phyloP scores from a whole-genome alignment of 2,113 vertebrate species.

The Dipodomys stephensi region DNA sequence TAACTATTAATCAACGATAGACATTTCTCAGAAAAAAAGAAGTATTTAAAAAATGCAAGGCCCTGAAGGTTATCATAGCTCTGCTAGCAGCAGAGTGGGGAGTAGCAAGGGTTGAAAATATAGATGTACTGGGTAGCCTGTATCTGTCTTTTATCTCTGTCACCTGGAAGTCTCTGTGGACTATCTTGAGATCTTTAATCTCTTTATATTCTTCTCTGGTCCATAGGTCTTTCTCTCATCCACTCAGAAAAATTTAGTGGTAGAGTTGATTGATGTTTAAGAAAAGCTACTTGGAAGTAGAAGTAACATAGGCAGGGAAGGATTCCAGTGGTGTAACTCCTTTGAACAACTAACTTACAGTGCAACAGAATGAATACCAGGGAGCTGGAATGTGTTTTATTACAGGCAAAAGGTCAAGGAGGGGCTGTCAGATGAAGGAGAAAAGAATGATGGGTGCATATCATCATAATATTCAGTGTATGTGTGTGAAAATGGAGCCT shows the following conservation, averaged over 20 bases:
- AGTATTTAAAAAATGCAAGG: neutral
- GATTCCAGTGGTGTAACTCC: no score
- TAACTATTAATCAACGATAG: neutral
- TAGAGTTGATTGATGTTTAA: neutral
- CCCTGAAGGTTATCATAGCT: neutral
- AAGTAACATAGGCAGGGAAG: no score
- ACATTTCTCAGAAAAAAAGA: neutral
- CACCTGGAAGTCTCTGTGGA: neutral
- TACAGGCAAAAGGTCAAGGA: no score
- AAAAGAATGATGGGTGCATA: no score
- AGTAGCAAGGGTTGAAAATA: neutral
- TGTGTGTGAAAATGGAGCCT: no score
- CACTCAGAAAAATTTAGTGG: neutral
- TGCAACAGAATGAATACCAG: no score
- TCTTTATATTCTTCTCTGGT: neutral
- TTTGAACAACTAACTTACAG: no score
- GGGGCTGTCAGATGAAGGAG: no score
- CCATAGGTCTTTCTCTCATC: neutral
- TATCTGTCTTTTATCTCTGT: neutral
- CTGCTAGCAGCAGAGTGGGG: neutral
- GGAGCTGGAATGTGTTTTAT: no score
- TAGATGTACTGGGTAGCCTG: accelerated
- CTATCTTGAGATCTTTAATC: neutral
- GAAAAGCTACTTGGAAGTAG: neutral
- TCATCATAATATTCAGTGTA: no score